phyloP scores from a whole-genome alignment of 2,888 invertebrate species.

The Oxystoma pomonae region DNA sequence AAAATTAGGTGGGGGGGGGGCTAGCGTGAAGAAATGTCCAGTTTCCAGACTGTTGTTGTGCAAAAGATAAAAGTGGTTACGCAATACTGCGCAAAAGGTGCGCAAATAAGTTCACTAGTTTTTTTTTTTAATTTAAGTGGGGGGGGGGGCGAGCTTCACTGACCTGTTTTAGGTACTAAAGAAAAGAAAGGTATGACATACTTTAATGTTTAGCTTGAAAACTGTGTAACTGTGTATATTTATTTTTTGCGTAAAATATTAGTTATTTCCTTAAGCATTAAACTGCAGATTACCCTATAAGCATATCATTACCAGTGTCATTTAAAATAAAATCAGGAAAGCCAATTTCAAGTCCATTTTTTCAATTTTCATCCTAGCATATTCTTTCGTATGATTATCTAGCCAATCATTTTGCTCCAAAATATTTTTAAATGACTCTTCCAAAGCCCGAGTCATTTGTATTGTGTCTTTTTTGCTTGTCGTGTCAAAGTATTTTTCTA shows the following conservation, averaged over 20 bases:
- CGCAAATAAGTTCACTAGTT: too few species aligned
- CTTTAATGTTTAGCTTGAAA: too few species aligned
- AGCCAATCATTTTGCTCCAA: constrained; percentile 80
- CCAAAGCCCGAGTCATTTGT: constrained; percentile 83
- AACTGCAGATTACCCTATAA: too few species aligned
- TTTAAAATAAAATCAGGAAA: constrained; percentile 88
- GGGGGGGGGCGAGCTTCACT: too few species aligned
- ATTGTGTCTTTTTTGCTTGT: constrained; percentile 82
- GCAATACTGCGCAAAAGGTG: too few species aligned
- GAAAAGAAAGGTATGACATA: not conserved
- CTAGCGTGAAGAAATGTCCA: too few species aligned
- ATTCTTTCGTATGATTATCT: constrained; percentile 73
- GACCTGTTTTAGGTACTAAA: not conserved
- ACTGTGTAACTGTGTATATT: not conserved
- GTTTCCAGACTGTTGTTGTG: too few species aligned
- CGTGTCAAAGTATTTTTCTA: constrained; percentile 82
- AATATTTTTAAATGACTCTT: constrained; percentile 78
- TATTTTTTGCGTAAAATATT: too few species aligned
- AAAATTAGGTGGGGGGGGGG: too few species aligned
- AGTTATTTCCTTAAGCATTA: too few species aligned
- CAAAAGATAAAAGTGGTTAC: too few species aligned
- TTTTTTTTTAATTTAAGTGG: too few species aligned
- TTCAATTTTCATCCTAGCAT: constrained; percentile 79
- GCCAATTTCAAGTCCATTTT: constrained; percentile 86
- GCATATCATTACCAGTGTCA: constrained; percentile 59